These are phyloP conservation scores for Latrodectus geometricus DNA, from an alignment of 1,140 invertebrate genomes.

Conservation along the genomic window DNA sequence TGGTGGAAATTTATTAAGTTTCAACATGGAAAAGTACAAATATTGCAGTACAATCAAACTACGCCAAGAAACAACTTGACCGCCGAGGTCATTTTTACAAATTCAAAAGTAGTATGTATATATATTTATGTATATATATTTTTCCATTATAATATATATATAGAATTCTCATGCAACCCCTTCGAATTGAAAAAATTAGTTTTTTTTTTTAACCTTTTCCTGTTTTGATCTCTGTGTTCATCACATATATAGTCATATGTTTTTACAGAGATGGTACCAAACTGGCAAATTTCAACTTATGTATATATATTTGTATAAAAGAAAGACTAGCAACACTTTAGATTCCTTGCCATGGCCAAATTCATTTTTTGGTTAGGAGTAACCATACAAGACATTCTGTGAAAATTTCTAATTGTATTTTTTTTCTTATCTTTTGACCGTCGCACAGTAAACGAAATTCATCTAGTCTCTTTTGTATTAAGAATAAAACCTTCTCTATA, in stretches of 20 bases:
- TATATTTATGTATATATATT: conserved; percentile 60
- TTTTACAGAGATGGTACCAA: conserved; percentile 50
- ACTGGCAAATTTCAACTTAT: conserved; percentile 60
- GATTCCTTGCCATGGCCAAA: conserved; percentile 44
- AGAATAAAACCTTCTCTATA: background rate
- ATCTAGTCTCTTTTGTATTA: background rate
- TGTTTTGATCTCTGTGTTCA: conserved; percentile 49
- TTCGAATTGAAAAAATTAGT: conserved; percentile 47
- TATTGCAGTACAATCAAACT: conserved; percentile 72
- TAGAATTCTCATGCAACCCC: conserved; percentile 61
- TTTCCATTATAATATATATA: conserved; percentile 62
- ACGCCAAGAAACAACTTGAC: conserved; percentile 66
- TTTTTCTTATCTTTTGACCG: background rate
- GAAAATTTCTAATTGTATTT: background rate
- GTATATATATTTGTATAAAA: conserved; percentile 62
- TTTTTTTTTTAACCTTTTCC: conserved; percentile 52
- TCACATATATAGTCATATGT: conserved; percentile 48
- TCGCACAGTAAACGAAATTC: conserved; percentile 12
- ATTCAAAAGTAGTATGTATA: conserved; percentile 63
- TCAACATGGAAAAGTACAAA: conserved; percentile 73
- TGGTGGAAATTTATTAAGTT: conserved; percentile 67
- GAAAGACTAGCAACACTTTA: conserved; percentile 53
- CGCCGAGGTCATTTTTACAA: conserved; percentile 60
- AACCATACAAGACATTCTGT: background rate
- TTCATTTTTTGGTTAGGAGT: conserved; percentile 19